These are phyloP conservation scores for Axinella damicornis DNA, from an alignment of 37 sponge, comb jelly and placozoan species.

Conservation along the genomic window DNA sequence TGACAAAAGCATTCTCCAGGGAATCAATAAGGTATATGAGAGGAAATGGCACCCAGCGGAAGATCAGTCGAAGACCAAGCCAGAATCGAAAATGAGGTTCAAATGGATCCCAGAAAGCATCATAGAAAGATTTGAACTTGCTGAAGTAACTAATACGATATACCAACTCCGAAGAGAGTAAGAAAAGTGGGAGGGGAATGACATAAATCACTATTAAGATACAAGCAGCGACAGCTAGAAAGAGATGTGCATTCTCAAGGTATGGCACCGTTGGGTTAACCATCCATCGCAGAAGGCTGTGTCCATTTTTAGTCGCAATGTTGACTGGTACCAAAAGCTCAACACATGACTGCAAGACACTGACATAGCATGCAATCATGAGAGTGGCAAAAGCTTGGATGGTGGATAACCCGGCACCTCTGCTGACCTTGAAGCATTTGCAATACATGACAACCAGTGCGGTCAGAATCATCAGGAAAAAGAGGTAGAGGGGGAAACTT, in stretches of 20 bases:
- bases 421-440: not conserved
- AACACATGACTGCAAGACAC: slow-evolving; percentile 11
- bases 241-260: not conserved
- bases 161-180: slow-evolving; percentile 20
- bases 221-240: slow-evolving; percentile 1
- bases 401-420: not conserved
- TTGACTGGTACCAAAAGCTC: not conserved
- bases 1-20: not conserved
- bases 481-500: slow-evolving; percentile 38
- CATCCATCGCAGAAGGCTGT: not conserved
- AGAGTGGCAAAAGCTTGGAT: slow-evolving; percentile 47
- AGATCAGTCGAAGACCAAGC: slow-evolving; percentile 25
- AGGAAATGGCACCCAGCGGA: slow-evolving; percentile 20
- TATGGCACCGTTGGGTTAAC: slow-evolving; percentile 17
- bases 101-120: slow-evolving; percentile 49
- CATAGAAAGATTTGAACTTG: slow-evolving; percentile 43
- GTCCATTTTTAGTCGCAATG: not conserved
- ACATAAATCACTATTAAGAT: slow-evolving; percentile 22
- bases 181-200: slow-evolving; percentile 23
- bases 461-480: slow-evolving; percentile 23
- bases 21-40: not conserved
- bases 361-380: slow-evolving; percentile 36
- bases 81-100: slow-evolving; percentile 36
- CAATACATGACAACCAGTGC: not conserved
- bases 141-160: not conserved